Evolutionary conservation across 1,140 invertebrate species (phyloP), one percentile per base, ranked within the genome.

Genomic region (Cherax quadricarinatus): DNA sequence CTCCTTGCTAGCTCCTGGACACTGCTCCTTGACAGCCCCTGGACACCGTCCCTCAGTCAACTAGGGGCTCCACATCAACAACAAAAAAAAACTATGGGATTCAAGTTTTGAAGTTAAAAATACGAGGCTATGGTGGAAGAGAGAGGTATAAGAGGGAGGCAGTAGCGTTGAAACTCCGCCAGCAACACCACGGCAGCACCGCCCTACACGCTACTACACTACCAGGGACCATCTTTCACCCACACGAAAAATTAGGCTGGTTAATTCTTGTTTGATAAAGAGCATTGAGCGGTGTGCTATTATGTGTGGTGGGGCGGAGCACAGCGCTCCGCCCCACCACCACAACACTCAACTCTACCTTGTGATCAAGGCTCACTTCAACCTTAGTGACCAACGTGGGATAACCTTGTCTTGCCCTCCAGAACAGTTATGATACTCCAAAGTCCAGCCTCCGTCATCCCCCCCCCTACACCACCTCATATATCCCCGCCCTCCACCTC

Each of bases 241-340:
- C 16, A 14, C 80, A 4, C 5, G n/a, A 6, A 82, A 51, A 86
- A 86, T 86, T 86, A 86, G 84, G 84, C 84, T 86, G 84, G 84
- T 73, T 86, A 86, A 86, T 86, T 86, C 84, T 86, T 86, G 84
- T 86, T 86, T 86, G 84, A 86, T 86, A 86, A 86, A 86, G 84
- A 86, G 66, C 84, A 86, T 86, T 86, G 84, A 86, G 84, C 66
- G 66, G 51, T 73, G 41, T 41, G 66, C 66, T 24, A 86, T 86
- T 86, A 86, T 86, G 66, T 86, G 14, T 24, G 62, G 18, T 21
- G 3, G 30, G 66, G 84, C 3, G 16, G 3, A 51, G 6, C 60
- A 86, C 60, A 4, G 60, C 12, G 0, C 84, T 86, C 66, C 4
- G 4, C 49, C 41, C 16, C 60, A 51, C 48, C 66, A 66, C 30